Conservation (phyloP, 2,113 vertebrate species). For the Macrotus californicus region DNA sequence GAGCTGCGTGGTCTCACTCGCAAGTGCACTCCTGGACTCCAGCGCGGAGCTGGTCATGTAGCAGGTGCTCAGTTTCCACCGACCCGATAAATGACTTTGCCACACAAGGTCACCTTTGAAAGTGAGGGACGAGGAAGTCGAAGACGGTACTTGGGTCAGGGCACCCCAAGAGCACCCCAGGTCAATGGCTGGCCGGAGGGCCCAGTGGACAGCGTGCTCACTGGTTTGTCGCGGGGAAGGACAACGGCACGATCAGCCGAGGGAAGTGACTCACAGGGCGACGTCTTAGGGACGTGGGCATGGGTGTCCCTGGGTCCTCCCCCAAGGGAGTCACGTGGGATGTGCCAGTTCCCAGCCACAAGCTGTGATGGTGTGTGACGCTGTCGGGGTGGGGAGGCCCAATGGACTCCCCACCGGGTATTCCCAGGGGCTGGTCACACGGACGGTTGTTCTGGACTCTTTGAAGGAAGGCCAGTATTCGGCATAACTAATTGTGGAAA, state of each 20-base stretch:
- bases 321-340: fast-evolving
- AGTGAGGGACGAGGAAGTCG: not conserved
- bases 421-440: not conserved
- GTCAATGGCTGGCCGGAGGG: no score
- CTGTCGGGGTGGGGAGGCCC: not conserved
- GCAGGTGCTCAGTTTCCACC: not conserved
- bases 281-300: not conserved
- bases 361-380: not conserved
- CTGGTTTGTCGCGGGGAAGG: no score
- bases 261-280: no score
- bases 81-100: not conserved
- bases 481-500: not conserved
- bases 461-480: not conserved
- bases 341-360: not conserved
- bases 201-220: no score
- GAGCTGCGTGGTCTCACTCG: not conserved
- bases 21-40: not conserved
- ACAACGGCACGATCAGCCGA: no score
- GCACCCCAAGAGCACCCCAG: no score
- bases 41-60: not conserved
- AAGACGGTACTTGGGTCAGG: not conserved
- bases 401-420: not conserved
- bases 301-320: no score
- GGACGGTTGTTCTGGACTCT: not conserved
- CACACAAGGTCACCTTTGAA: not conserved